Evolutionary conservation across 1,140 invertebrate genomes (phyloP).

Genomic region (Trachymyrmex cornetzi): DNA sequence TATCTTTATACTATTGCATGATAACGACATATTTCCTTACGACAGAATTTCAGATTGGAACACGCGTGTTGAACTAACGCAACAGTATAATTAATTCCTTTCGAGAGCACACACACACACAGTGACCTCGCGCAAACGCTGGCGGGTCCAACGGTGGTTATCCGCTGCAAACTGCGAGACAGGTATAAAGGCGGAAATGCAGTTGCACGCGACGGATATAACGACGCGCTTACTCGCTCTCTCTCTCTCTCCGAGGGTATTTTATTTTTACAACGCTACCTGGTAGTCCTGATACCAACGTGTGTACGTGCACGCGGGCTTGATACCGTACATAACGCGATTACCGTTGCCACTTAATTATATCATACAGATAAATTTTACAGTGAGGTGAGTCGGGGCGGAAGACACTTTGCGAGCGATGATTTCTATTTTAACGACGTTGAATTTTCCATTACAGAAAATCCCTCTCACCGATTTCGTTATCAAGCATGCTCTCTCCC

Average conservation of each 20-base stretch:
- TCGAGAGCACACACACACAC: background rate
- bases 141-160: conserved; percentile 37
- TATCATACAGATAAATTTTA: conserved; percentile 64
- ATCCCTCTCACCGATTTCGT: conserved; percentile 56
- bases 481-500: conserved; percentile 40
- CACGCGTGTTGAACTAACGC: background rate
- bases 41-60: conserved; percentile 26
- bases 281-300: background rate
- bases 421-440: conserved; percentile 62
- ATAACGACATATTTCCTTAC: conserved; percentile 6
- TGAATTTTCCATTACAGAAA: conserved; percentile 66
- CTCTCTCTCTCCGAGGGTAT: conserved; percentile 20
- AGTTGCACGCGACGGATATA: conserved; percentile 60
- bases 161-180: conserved; percentile 40
- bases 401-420: conserved; percentile 57
- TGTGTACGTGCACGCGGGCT: conserved; percentile 17
- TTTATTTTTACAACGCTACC: conserved; percentile 59
- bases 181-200: conserved; percentile 56
- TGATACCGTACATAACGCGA: conserved; percentile 56
- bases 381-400: conserved; percentile 43
- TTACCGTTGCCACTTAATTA: conserved; percentile 63
- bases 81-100: conserved; percentile 52
- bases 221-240: conserved; percentile 48
- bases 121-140: conserved; percentile 26
- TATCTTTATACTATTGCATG: background rate